Evolutionary conservation across 2,797 vertebrate species (phyloP).

Genomic region (Channa striata): DNA sequence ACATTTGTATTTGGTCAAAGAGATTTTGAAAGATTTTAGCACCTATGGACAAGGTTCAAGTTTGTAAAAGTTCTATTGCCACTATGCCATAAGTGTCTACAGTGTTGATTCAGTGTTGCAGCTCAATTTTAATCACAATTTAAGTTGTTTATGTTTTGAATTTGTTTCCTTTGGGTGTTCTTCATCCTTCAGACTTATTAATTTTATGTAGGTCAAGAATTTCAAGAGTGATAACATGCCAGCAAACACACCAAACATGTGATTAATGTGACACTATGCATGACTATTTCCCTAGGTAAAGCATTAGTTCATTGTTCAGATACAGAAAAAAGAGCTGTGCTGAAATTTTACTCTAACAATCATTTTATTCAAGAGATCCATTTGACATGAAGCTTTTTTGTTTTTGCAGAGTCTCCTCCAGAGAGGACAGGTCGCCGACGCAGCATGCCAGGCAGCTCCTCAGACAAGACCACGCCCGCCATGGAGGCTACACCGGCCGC

Average conservation of each 20-base stretch:
- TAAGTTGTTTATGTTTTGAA: not conserved
- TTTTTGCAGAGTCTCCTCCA: conserved; percentile 91
- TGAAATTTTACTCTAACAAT: too few relatives aligned
- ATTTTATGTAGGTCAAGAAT: not conserved
- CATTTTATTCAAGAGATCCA: not conserved
- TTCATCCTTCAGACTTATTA: not conserved
- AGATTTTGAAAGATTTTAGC: too few relatives aligned
- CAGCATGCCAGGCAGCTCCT: conserved; percentile 91
- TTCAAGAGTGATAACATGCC: not conserved
- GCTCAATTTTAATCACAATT: conserved; percentile 6
- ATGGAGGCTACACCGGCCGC: conserved; percentile 88
- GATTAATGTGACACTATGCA: too few relatives aligned
- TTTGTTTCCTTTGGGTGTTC: not conserved
- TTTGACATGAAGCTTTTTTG: not conserved
- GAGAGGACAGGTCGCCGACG: conserved; percentile 92
- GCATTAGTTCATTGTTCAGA: not conserved
- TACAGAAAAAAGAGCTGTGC: too few relatives aligned
- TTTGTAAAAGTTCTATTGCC: not conserved
- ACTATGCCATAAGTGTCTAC: not conserved
- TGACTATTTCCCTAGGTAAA: not conserved
- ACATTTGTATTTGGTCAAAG: too few relatives aligned
- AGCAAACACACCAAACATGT: not conserved
- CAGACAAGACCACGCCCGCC: conserved; percentile 88
- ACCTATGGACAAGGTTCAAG: too few relatives aligned
- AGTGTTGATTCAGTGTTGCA: not conserved